phyloP scores from a whole-genome alignment of 2,113 vertebrate genomes.

The Plecotus auritus region DNA sequence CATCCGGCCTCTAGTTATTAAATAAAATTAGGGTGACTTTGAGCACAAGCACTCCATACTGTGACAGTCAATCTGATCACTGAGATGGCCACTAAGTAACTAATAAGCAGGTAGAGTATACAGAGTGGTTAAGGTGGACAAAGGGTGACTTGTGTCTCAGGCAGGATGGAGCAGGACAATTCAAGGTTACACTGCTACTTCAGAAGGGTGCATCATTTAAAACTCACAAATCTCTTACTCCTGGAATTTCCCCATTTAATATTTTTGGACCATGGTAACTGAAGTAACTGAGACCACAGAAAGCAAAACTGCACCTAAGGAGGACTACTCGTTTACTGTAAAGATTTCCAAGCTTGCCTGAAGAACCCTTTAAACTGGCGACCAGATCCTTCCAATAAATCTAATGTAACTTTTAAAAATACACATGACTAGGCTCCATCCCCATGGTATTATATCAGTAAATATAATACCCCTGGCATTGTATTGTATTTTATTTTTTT shows the following conservation, averaged over 20 bases:
- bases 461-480: too few relatives aligned
- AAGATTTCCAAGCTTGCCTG: neutral
- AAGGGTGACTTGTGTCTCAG: neutral
- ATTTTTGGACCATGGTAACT: neutral
- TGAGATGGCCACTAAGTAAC: neutral
- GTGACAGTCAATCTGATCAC: neutral
- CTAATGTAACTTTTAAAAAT: neutral
- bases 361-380: neutral
- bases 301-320: neutral
- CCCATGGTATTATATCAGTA: neutral
- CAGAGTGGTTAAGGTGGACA: neutral
- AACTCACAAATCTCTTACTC: neutral
- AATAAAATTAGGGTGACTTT: neutral
- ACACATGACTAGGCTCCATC: neutral
- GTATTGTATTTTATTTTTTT: neutral
- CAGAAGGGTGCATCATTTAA: neutral
- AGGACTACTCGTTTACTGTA: neutral
- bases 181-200: neutral
- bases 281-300: neutral
- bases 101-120: too few relatives aligned
- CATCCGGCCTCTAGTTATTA: neutral
- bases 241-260: neutral
- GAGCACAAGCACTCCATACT: neutral
- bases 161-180: neutral
- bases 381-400: neutral